Conservation (phyloP, 2,797 vertebrate genomes). For the Sphenopsis melanotis region DNA sequence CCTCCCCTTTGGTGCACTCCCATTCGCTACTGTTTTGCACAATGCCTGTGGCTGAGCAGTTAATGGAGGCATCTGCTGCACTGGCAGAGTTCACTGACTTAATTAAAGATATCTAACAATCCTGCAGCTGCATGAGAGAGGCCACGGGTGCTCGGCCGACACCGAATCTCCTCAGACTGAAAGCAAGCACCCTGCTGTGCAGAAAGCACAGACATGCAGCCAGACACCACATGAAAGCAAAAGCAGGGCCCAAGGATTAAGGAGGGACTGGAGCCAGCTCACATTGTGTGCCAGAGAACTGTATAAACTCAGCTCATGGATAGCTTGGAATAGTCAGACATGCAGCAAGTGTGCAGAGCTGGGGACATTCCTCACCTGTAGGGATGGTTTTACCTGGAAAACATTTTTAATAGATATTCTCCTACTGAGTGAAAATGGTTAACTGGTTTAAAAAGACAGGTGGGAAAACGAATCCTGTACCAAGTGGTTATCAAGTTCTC, state of each 20-base stretch:
- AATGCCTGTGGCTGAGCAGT: slow-evolving; percentile 38
- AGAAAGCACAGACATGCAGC: neutral
- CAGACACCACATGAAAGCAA: neutral
- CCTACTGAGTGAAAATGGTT: neutral
- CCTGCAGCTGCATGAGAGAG: slow-evolving; percentile 9
- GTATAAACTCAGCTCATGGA: neutral
- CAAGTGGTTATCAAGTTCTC: neutral
- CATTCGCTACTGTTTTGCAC: neutral
- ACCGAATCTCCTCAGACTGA: neutral
- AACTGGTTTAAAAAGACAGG: neutral
- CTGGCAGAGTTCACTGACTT: slow-evolving; percentile 31
- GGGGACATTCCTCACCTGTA: fast-evolving
- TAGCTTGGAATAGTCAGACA: neutral
- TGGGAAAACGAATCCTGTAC: neutral
- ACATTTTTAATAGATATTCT: neutral
- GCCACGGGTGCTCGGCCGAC: neutral
- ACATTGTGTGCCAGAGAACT: neutral
- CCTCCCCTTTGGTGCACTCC: neutral
- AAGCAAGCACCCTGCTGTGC: neutral
- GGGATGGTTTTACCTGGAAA: neutral
- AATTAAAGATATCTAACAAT: slow-evolving; percentile 48
- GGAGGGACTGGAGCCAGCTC: neutral
- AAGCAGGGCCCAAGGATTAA: neutral
- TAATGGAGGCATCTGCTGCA: slow-evolving; percentile 47
- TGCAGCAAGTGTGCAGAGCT: neutral